phyloP scores from a whole-genome alignment of 2,888 invertebrate genomes.

The Cremastinae sp. region DNA sequence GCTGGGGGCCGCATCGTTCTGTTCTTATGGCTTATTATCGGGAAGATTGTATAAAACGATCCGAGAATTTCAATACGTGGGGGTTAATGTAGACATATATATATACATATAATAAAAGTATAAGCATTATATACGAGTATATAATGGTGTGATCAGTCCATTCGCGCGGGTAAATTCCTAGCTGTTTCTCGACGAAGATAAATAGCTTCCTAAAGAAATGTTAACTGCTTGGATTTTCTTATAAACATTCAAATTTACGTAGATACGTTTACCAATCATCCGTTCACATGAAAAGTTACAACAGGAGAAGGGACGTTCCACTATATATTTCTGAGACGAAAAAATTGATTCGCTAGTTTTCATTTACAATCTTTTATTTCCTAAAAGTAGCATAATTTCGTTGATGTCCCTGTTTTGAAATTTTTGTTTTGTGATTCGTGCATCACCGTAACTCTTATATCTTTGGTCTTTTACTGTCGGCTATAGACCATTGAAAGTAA shows the following conservation, averaged over 20 bases:
- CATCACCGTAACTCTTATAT: not conserved
- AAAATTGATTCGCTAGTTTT: no score
- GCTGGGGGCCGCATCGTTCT: not conserved
- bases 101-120: no score
- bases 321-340: no score
- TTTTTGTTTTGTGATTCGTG: no score
- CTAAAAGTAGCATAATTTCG: not conserved
- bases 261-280: not conserved
- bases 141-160: constrained; percentile 32
- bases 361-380: no score
- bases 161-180: constrained; percentile 1
- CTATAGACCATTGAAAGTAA: no score
- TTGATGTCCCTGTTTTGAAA: no score
- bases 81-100: constrained; percentile 10
- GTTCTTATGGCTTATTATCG: not conserved
- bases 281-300: no score
- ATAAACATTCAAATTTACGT: not conserved
- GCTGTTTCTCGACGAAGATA: constrained; percentile 43
- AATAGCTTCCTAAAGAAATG: constrained; percentile 19
- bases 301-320: no score
- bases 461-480: no score
- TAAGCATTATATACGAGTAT: no score
- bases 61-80: constrained; percentile 11
- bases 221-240: not conserved
- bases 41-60: constrained; percentile 16